Conservation (phyloP, 2,797 vertebrate genomes). For the Urosaurus nigricauda region DNA sequence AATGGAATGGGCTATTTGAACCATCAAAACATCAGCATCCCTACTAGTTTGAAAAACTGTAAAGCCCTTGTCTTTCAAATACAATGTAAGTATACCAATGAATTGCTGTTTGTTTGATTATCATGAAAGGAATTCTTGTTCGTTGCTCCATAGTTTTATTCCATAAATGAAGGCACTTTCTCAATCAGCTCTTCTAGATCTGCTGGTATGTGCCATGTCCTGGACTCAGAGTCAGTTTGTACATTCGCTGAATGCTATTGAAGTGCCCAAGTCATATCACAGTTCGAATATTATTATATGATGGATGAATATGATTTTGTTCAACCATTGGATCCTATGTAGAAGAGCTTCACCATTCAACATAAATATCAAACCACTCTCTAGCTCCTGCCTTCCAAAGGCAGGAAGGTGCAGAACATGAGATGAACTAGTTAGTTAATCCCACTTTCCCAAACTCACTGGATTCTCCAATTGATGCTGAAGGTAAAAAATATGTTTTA, state of each 20-base stretch:
- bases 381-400: too few relatives aligned
- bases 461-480: too few relatives aligned
- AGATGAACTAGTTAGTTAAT: too few relatives aligned
- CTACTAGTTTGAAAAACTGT: not conserved
- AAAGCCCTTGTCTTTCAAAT: conserved; percentile 1
- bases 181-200: not conserved
- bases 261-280: not conserved
- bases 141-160: not conserved
- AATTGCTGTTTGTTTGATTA: not conserved
- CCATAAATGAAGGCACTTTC: not conserved
- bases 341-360: not conserved
- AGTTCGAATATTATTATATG: not conserved
- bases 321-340: not conserved
- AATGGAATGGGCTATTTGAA: not conserved
- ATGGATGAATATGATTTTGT: not conserved
- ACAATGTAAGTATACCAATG: not conserved
- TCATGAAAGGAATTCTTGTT: not conserved
- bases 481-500: too few relatives aligned
- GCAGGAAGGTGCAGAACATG: too few relatives aligned
- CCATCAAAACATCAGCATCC: not conserved
- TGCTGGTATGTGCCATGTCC: not conserved
- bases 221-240: not conserved
- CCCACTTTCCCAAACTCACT: too few relatives aligned
- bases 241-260: not conserved
- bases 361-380: not conserved